phyloP scores from a whole-genome alignment of 2,797 vertebrate species.

The Chloroceryle amazona region DNA sequence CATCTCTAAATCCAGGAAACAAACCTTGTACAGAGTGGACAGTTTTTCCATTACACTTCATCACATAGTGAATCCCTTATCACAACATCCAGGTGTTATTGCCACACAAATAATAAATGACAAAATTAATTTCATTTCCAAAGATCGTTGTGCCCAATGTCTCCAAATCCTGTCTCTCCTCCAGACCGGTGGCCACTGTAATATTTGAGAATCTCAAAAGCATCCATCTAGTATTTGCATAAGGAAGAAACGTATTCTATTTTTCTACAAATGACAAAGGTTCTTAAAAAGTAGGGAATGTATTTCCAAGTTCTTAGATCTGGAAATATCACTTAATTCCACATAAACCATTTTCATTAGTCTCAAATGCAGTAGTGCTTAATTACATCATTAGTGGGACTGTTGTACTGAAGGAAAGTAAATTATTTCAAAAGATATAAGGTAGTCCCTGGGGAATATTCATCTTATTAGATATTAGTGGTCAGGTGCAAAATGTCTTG shows the following conservation, averaged over 20 bases:
- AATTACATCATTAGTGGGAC: not conserved
- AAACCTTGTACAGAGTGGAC: not conserved
- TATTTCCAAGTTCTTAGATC: not conserved
- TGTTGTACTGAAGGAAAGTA: not conserved
- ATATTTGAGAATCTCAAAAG: not conserved
- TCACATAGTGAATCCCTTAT: not conserved
- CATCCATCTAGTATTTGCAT: not conserved
- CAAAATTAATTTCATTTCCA: not conserved
- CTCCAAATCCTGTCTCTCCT: not conserved
- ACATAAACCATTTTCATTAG: not conserved
- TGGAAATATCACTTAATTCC: not conserved
- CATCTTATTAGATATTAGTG: not conserved
- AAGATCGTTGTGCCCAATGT: not conserved
- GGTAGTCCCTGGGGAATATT: not conserved
- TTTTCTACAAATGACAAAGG: not conserved
- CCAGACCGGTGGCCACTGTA: not conserved
- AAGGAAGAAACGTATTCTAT: not conserved
- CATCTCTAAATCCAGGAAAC: not conserved
- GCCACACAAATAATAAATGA: not conserved
- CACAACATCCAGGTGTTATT: not conserved
- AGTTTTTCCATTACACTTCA: not conserved
- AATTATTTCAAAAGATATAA: not conserved
- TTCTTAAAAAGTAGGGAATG: not conserved
- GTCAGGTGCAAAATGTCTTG: not conserved
- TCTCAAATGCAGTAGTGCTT: not conserved